Percentiles rank a stretch among this genome's conserved stretches.
Conservation (phyloP, 1,140 invertebrate genomes). For the Drosophila melanica region DNA sequence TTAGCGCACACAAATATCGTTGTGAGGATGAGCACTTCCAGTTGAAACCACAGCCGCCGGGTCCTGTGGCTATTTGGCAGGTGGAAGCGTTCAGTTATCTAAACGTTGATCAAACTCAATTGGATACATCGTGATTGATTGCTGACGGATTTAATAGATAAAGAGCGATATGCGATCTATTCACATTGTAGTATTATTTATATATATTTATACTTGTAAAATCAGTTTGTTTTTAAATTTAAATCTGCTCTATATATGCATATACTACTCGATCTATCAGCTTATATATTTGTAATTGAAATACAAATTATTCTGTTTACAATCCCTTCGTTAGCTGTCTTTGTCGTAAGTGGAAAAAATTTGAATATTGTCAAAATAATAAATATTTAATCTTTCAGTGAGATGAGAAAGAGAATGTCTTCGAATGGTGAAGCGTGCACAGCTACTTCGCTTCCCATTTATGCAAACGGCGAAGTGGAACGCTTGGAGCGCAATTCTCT, state of each 20-base stretch:
- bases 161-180: neutral
- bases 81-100: neutral
- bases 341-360: constrained; percentile 5
- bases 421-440: neutral
- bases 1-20: constrained; percentile 47
- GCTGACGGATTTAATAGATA: neutral
- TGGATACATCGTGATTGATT: neutral
- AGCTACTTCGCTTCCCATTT: neutral
- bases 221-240: neutral
- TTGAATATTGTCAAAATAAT: neutral
- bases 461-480: constrained; percentile 16
- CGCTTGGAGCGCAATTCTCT: constrained; percentile 86
- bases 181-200: no score
- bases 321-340: neutral
- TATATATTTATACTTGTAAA: neutral
- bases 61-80: constrained; percentile 49
- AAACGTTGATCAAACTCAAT: neutral
- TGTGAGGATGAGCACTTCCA: constrained; percentile 42
- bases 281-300: neutral
- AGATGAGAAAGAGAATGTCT: constrained; percentile 37
- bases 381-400: constrained; percentile 1
- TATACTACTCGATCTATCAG: neutral
- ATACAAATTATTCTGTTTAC: neutral
- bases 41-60: constrained; percentile 36
- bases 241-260: no score